Base-by-base conservation (phyloP, 1,140 invertebrate genomes). In the Lerema accius region DNA sequence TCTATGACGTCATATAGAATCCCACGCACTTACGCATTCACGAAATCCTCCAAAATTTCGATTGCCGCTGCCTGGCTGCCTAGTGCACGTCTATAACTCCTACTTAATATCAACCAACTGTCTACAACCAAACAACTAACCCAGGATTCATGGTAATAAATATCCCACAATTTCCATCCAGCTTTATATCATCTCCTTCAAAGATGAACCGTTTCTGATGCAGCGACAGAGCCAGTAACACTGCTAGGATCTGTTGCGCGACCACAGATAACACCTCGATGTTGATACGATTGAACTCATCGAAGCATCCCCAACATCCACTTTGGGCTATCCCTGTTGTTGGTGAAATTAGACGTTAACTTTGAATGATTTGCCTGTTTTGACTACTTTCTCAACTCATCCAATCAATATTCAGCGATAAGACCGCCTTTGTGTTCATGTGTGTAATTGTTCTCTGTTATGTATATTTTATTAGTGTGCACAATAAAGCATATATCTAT, bases 71-170 rank as follows among this genome's bases (percentile, higher is more conserved):
- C n/a, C n/a, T n/a, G n/a, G n/a, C n/a, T n/a, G n/a, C n/a, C n/a
- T n/a, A n/a, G n/a, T n/a, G n/a, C n/a, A n/a, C n/a, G n/a, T n/a
- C n/a, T n/a, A n/a, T n/a, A n/a, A n/a, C n/a, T n/a, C 19, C 5
- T 23, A 23, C 16, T 10, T 19, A 3, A 39, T 28, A 49, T 14
- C 19, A 43, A 61, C 4, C 7, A 13, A 17, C 13, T 5, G 14
- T n/a, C 4, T 5, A n/a, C 39, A 43, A 16, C 7, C 4, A 6
- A 10, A 0, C 43, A 10, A 50, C 71, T 69, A 49, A 98, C 63
- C 96, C 95, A 16, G 96, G 96, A 92, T 98, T 97, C 97, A 98
- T 98, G 1, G 97, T 98, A 58, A 98, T 97, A 77, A 97, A 97
- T 39, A 97, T 94, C 4, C 96, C 96, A 76, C 96, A 96, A 50